Evolutionary conservation across 2,797 vertebrate species (phyloP), one percentile per base, ranked within the genome.

Genomic region (Telmatherina bonti): DNA sequence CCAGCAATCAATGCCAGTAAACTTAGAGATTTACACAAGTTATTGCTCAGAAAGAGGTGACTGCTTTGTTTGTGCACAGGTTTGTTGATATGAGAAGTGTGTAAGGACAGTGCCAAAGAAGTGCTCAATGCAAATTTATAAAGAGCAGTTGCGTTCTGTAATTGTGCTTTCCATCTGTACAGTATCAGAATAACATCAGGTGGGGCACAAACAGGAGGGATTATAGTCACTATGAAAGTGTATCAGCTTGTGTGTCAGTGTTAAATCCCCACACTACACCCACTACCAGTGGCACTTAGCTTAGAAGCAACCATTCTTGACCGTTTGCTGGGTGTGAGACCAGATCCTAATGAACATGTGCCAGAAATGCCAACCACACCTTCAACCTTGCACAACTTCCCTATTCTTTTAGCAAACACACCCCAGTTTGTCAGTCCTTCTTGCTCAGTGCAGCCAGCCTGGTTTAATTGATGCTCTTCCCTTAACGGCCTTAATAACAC

Each of bases 311-410:
- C 13, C 6, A 18, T 26, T 73, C 62, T 74, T 88, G 84, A 84
- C 85, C 62, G 79, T 89, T 87, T 81, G 75, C 81, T 62, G 89
- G 89, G 85, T 63, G 90, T 91, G 89, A 83, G 63, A 79, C 70
- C 30, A 76, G 64, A 74, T 79, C 76, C 35, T 15, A 67, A 79
- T 68, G 51, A 84, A 62, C 68, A 51, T 47, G 30, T 52, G 80
- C 70, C 81, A 81, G 60, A 73, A 80, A 74, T 62, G 49, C 24
- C 72, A 79, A 75, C 90, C 91, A 87, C 91, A 87, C 92, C 91
- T 91, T 85, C 64, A 30, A 7, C 55, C 81, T 92, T 92, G 87
- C 91, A 76, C 85, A 93, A 92, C 91, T 90, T 89, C 88, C 86
- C 78, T 78, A 79, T 84, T 73, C 63, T 60, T 62, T 59, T 61